Evolutionary conservation across 2,888 invertebrate species (phyloP), one percentile per base, ranked within the genome.

Genomic region (Lathronympha strigana): DNA sequence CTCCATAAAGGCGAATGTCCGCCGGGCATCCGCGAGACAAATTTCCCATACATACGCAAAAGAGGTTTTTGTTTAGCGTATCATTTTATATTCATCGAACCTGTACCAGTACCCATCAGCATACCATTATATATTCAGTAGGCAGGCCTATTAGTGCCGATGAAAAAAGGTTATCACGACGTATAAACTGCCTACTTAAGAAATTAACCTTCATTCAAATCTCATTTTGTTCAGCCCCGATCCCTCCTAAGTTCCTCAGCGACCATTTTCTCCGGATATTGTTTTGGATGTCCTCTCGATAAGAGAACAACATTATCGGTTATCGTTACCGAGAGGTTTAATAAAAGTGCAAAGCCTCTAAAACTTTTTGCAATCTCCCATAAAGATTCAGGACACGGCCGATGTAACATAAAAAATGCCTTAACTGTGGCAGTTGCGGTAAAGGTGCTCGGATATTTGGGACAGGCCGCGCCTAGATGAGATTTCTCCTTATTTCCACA

Each of bases 311-410:
- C 61, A 57, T 72, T 77, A 76, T 72, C 75, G 72, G 74, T 77
- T 67, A 64, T 64, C 67, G 66, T 70, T 73, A 73, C 68, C 69
- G 73, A 73, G 73, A 76, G 75, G 73, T 74, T 78, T 78, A 76
- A 73, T 73, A 76, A 73, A 75, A 74, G 75, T 66, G 66, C 60
- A 61, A 66, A 61, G 61, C 54, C 76, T 75, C 68, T 71, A 72
- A 78, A 83, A 82, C 76, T 82, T 80, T 78, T 70, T 69, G 73
- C 74, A 71, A 80, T 76, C 73, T 73, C 68, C 69, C 66, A 71
- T 80, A 77, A 72, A 73, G 75, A 84, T 83, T 82, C 82, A 33
- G 69, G 67, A 73, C 84, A 83, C 86, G 86, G 75, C 72, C 75
- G 72, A 72, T 71, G 80, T 72, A 73, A 75, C 76, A 80, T 81